Conservation (phyloP, 2,888 invertebrate genomes). For the Acanthosepion lycidas region DNA sequence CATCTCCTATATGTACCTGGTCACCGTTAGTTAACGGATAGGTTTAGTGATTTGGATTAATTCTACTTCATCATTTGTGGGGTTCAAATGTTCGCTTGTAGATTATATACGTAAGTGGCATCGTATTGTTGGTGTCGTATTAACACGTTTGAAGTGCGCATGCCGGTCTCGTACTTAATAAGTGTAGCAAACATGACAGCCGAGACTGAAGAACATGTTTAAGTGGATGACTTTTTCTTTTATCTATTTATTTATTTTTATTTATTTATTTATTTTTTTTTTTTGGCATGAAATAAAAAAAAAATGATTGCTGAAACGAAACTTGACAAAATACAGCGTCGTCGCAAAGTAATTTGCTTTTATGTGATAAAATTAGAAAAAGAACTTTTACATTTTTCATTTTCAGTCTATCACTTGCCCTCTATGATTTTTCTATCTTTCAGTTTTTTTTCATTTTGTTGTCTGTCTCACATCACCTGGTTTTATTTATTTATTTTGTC, state of each 20-base stretch:
- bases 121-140: not conserved
- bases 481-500: not conserved
- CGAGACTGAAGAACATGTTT: not conserved
- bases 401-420: too few relatives aligned
- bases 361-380: too few relatives aligned
- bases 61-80: not conserved
- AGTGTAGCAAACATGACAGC: not conserved
- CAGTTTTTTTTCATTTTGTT: not conserved
- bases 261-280: too few relatives aligned
- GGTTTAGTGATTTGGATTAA: not conserved
- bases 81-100: not conserved
- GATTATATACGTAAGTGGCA: not conserved
- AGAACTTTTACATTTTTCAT: too few relatives aligned
- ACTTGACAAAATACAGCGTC: too few relatives aligned
- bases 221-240: not conserved
- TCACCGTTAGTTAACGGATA: too few relatives aligned
- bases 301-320: too few relatives aligned
- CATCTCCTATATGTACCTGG: too few relatives aligned
- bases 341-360: too few relatives aligned
- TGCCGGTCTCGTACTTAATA: not conserved
- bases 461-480: too few relatives aligned
- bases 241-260: too few relatives aligned
- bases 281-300: too few relatives aligned
- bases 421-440: not conserved
- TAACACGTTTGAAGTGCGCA: not conserved